Conservation (phyloP, 2,797 vertebrate genomes). For the Valencia hispanica region DNA sequence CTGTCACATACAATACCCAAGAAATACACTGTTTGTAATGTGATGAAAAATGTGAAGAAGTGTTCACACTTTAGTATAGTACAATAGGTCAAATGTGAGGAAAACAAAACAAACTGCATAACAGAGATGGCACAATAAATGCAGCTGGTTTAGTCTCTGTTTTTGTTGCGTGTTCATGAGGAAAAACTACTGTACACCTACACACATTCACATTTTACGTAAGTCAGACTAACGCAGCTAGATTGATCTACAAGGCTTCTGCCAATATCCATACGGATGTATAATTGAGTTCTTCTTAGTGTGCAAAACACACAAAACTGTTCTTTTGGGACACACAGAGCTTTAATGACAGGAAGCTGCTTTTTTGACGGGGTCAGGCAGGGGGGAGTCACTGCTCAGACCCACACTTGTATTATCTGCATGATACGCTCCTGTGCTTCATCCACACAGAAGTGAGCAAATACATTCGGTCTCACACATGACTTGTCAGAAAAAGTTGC, state of each 20-base stretch:
- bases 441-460: constrained; percentile 29
- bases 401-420: constrained; percentile 31
- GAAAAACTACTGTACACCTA: constrained; percentile 24
- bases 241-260: constrained; percentile 44
- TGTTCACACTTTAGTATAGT: neutral
- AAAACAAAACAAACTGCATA: constrained; percentile 2
- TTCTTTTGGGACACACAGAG: constrained; percentile 41
- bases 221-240: constrained; percentile 30
- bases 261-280: constrained; percentile 56
- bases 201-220: constrained; percentile 23
- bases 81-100: constrained; percentile 61
- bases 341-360: constrained; percentile 67
- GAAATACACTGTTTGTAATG: neutral
- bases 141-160: constrained; percentile 15
- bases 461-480: constrained; percentile 47
- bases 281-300: constrained; percentile 35
- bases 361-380: constrained; percentile 52
- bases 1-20: neutral
- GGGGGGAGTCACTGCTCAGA: constrained; percentile 32
- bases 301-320: constrained; percentile 18
- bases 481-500: constrained; percentile 39
- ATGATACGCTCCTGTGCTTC: constrained; percentile 25
- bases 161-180: constrained; percentile 28
- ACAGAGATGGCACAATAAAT: constrained; percentile 25
- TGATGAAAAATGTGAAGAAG: neutral